Conservation (phyloP, 1,140 invertebrate species). For the Chionoecetes opilio region DNA sequence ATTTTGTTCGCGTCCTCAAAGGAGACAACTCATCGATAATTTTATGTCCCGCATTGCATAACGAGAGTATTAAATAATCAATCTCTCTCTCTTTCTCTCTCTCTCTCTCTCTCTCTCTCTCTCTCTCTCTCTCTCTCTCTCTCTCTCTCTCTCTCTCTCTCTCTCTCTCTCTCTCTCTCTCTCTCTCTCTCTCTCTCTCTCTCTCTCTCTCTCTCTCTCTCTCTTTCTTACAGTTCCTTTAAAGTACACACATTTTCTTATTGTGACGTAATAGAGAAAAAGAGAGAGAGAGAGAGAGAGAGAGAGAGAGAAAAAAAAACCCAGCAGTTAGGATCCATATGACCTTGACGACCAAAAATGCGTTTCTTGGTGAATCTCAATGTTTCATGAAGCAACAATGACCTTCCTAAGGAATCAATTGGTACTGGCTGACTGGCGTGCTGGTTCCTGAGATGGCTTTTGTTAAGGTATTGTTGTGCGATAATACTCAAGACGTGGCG, state of each 20-base stretch:
- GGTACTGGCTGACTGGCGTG: not conserved
- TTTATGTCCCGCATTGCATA: not conserved
- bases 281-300: not conserved
- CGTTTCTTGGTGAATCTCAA: not conserved
- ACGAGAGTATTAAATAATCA: slow-evolving; percentile 29
- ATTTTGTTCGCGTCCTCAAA: not conserved
- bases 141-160: not conserved
- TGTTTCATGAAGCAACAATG: not conserved
- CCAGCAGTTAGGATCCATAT: not conserved
- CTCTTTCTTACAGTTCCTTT: no score
- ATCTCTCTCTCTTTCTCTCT: not conserved
- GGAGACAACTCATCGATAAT: not conserved
- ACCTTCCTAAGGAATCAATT: slow-evolving; percentile 7
- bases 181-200: no score
- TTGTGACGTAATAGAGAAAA: no score
- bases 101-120: slow-evolving; percentile 27
- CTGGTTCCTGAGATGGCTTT: not conserved
- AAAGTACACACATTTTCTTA: no score
- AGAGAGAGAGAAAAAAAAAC: not conserved
- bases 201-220: no score
- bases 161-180: no score
- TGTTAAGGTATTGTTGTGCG: not conserved
- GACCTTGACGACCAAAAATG: not conserved
- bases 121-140: slow-evolving; percentile 23
- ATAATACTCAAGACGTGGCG: not conserved